Evolutionary conservation across 2,888 invertebrate species (phyloP).

Genomic region (Tipula unca): DNA sequence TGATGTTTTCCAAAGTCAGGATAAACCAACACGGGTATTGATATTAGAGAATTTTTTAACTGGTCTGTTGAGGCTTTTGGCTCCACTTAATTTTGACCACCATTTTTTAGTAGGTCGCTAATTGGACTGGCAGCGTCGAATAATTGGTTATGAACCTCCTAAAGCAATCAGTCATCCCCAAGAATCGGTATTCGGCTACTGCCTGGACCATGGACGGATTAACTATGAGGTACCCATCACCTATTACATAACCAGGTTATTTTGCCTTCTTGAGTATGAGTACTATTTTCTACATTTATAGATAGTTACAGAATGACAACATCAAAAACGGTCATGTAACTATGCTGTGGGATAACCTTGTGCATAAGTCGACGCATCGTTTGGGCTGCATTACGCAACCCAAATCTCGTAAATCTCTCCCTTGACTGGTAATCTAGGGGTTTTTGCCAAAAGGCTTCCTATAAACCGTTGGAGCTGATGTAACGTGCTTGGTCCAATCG

Average conservation of each 20-base stretch:
- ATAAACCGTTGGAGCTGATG: too few species aligned
- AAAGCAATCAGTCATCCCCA: background rate
- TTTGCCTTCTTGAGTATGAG: background rate
- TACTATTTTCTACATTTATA: too few species aligned
- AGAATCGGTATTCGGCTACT: background rate
- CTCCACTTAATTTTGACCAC: background rate
- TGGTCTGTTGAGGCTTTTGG: background rate
- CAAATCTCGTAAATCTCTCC: background rate
- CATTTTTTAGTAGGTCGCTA: too few species aligned
- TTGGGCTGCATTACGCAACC: background rate
- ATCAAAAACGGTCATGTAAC: background rate
- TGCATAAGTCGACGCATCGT: background rate
- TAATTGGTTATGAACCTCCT: background rate
- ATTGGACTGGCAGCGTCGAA: too few species aligned
- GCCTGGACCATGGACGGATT: background rate
- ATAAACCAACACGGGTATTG: background rate
- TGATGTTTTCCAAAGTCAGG: background rate
- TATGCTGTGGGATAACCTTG: background rate
- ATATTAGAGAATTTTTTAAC: background rate
- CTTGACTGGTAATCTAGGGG: too few species aligned
- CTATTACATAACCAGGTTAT: background rate
- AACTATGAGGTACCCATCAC: background rate
- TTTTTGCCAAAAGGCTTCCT: too few species aligned
- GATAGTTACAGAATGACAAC: too few species aligned
- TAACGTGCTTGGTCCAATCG: too few species aligned